Percentiles rank a stretch among this genome's conserved stretches.
Conservation (phyloP, 2,797 vertebrate species). For the Gadopsis bispinosus region DNA sequence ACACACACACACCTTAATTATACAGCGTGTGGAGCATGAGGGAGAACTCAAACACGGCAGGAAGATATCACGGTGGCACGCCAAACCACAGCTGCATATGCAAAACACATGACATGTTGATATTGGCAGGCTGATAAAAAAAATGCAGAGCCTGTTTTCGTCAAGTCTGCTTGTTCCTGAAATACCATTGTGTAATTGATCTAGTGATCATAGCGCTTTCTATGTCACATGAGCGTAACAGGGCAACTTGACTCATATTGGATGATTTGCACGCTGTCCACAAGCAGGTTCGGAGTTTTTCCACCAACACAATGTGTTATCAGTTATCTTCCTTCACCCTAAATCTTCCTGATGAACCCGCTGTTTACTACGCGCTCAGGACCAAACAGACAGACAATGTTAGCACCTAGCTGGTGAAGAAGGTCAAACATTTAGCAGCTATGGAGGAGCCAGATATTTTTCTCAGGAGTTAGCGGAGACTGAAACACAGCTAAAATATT, state of each 20-base stretch:
- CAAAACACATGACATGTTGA: slow-evolving; percentile 4
- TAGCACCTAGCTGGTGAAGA: neutral
- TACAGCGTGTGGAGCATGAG: neutral
- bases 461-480: neutral
- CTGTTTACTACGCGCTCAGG: neutral
- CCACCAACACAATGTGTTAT: neutral
- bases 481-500: neutral
- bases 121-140: neutral
- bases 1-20: neutral
- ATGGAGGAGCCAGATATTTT: neutral
- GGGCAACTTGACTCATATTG: neutral
- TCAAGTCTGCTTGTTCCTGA: neutral
- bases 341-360: neutral
- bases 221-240: neutral
- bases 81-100: slow-evolving; percentile 3
- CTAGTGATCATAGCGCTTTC: neutral
- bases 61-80: neutral
- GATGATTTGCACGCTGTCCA: neutral
- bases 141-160: slow-evolving; percentile 34
- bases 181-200: slow-evolving; percentile 4
- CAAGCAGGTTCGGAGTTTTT: neutral
- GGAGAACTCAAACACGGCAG: neutral
- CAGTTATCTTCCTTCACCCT: neutral
- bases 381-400: neutral
- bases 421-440: neutral